Percentiles rank a stretch among this genome's conserved stretches.
Evolutionary conservation across 1,140 invertebrate genomes (phyloP).

Genomic region (Heliconius eleuchia): DNA sequence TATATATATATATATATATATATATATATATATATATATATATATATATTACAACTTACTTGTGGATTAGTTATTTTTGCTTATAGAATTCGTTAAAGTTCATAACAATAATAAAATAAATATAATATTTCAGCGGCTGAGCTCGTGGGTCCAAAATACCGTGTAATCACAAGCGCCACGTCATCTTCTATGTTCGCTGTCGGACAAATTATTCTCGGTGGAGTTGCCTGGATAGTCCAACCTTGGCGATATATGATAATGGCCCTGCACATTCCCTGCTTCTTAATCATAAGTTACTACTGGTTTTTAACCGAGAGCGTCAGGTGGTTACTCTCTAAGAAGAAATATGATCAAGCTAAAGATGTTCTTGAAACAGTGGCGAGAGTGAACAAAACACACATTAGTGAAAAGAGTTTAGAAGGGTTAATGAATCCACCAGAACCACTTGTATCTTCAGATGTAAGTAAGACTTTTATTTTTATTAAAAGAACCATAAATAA

Average conservation of each 20-base stretch:
- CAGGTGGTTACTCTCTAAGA: constrained; percentile 88
- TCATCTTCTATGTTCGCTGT: constrained; percentile 88
- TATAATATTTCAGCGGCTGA: constrained; percentile 85
- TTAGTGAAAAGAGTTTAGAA: constrained; percentile 82
- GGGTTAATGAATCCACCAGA: constrained; percentile 54
- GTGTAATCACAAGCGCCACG: constrained; percentile 87
- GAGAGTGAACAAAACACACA: constrained; percentile 84
- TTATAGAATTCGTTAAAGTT: too few species aligned
- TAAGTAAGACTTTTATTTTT: not conserved
- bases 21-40: too few species aligned
- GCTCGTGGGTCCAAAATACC: constrained; percentile 86
- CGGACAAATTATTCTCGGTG: constrained; percentile 86
- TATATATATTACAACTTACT: too few species aligned
- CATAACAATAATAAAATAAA: not conserved
- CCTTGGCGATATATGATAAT: constrained; percentile 88
- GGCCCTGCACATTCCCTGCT: constrained; percentile 85
- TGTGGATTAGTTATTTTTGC: too few species aligned
- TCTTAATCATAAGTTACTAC: constrained; percentile 84
- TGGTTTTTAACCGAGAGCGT: constrained; percentile 85
- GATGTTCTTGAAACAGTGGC: constrained; percentile 83
- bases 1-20: too few species aligned
- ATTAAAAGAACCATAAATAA: not conserved
- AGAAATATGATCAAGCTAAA: constrained; percentile 84
- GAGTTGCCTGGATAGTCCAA: constrained; percentile 85
- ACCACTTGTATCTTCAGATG: not conserved